Evolutionary conservation across 2,797 vertebrate genomes (phyloP), one percentile per base, ranked within the genome.

Genomic region (Coccyzus lansbergi): DNA sequence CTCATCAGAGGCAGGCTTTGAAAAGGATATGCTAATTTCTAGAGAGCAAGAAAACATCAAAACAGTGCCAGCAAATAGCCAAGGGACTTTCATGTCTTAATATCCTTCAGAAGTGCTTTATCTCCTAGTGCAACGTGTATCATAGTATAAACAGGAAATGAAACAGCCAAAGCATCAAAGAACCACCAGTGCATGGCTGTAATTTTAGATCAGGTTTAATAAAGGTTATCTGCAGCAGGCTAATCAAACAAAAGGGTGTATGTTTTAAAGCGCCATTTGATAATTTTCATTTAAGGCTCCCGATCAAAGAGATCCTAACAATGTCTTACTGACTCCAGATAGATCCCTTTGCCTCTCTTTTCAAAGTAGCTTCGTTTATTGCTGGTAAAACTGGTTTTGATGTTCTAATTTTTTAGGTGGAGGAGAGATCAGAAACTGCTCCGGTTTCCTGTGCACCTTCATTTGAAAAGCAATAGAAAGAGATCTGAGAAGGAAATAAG

Each of bases 11-110:
- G 97, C 96, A 96, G 97, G 80, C 98, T 98, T 99, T 99, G 98
- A 99, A 99, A 98, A 97, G 97, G 98, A 98, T 98, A 99, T 99
- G 99, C 98, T 99, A 99, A 99, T 99, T 99, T 98, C 98, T 97
- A 98, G 98, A 98, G 98, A 99, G 98, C 98, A 98, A 98, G 98
- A 99, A 99, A 98, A 99, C 99, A 99, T 99, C 98, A 99, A 99
- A 99, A 99, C 98, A 98, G 98, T 98, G 98, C 98, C 98, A 98
- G 98, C 98, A 98, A 99, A 99, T 98, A 99, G 98, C 99, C 98
- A 98, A 98, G 98, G 98, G 98, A 98, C 98, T 99, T 99, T 99
- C 98, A 99, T 98, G 98, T 98, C 98, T 98, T 98, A 98, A 98
- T 98, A 99, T 98, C 98, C 98, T 97, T 99, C 97, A 98, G 98